Evolutionary conservation across 2,113 vertebrate genomes (phyloP).

Genomic region (Eudorcas thomsonii): DNA sequence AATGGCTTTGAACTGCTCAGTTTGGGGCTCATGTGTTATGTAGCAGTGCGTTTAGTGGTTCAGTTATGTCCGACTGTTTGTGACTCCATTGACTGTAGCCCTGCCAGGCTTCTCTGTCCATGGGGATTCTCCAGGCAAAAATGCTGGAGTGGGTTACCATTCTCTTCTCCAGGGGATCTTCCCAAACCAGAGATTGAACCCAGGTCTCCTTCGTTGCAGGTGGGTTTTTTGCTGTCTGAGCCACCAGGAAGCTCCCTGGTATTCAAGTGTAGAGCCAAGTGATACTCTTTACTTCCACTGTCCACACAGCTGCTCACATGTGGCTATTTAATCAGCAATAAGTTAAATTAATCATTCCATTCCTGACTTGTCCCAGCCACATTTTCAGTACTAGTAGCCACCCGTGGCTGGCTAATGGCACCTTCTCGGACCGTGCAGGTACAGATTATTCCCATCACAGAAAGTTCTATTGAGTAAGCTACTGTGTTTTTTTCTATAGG

Average conservation of each 20-base stretch:
- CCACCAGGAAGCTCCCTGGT: neutral
- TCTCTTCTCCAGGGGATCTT: neutral
- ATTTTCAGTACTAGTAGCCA: neutral
- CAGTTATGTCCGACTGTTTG: neutral
- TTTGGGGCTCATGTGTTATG: neutral
- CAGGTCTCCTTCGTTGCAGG: neutral
- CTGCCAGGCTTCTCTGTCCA: neutral
- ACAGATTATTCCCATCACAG: neutral
- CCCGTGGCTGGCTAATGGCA: neutral
- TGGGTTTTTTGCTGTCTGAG: neutral
- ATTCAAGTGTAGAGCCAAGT: neutral
- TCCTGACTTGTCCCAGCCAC: neutral
- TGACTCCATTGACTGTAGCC: neutral
- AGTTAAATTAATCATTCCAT: neutral
- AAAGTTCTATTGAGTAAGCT: neutral
- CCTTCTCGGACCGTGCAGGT: neutral
- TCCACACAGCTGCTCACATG: neutral
- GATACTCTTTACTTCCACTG: neutral
- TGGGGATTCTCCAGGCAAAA: neutral
- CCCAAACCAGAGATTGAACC: neutral
- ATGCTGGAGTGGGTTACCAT: neutral
- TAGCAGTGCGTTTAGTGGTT: neutral
- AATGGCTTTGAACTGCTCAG: neutral
- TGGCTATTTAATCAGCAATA: neutral
- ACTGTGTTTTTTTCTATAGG: neutral